These are phyloP conservation scores for Sebastes trivittatus DNA, from an alignment of 2,797 vertebrate species.

Conservation along the genomic window DNA sequence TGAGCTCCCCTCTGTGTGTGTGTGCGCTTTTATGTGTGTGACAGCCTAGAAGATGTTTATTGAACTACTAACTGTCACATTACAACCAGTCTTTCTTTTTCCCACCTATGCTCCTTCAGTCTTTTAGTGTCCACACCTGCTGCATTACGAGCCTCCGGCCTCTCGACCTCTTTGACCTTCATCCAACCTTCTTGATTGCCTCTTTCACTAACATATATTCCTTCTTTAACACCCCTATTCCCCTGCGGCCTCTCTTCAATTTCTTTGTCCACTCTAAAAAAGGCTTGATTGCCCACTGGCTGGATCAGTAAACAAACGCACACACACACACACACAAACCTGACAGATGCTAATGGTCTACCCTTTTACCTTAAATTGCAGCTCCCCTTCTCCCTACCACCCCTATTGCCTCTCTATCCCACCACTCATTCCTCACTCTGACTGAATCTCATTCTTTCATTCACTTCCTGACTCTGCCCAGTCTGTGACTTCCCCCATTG, in stretches of 20 bases:
- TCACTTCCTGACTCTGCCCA: constrained; percentile 13
- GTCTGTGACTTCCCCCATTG: constrained; percentile 14
- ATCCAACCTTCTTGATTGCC: constrained; percentile 16
- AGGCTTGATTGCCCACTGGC: background rate
- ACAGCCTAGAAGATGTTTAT: constrained; percentile 48
- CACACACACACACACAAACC: background rate
- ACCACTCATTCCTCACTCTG: constrained; percentile 1
- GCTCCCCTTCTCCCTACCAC: background rate
- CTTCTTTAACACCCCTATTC: background rate
- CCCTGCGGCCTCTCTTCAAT: background rate
- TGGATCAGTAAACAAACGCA: background rate
- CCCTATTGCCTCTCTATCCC: background rate
- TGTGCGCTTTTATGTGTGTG: constrained; percentile 4
- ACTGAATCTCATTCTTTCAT: constrained; percentile 17
- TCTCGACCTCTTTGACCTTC: constrained; percentile 37
- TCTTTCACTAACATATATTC: constrained; percentile 11
- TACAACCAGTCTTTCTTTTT: constrained; percentile 3
- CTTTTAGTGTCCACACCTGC: background rate
- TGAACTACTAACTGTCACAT: constrained; percentile 52
- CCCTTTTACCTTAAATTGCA: constrained; percentile 22
- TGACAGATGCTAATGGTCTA: constrained; percentile 50
- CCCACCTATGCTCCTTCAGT: constrained; percentile 5
- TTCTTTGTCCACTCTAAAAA: background rate
- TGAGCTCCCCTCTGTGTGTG: constrained; percentile 1
- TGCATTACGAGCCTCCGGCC: constrained; percentile 4